These are phyloP conservation scores for Sialis fuliginosa DNA, from an alignment of 2,888 invertebrate species.

Conservation along the genomic window DNA sequence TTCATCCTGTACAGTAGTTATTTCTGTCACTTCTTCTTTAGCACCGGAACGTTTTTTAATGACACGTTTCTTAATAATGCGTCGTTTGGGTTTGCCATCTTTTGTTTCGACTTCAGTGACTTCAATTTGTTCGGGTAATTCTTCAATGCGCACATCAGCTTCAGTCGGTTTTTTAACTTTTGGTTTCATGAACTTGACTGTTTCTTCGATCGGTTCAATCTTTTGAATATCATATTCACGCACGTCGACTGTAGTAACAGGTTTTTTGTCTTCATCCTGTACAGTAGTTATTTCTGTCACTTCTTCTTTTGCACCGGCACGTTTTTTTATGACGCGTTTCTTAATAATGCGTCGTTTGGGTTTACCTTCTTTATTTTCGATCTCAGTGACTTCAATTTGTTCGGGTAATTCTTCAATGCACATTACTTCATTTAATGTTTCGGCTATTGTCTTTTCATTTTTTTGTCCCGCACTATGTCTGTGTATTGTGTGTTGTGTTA, in stretches of 20 bases:
- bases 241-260: slow-evolving; percentile 11
- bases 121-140: slow-evolving; percentile 15
- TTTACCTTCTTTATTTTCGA: neutral
- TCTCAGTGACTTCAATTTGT: slow-evolving; percentile 5
- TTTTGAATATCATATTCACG: slow-evolving; percentile 9
- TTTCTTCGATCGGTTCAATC: slow-evolving; percentile 12
- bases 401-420: slow-evolving; percentile 15
- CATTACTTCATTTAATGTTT: slow-evolving; percentile 10
- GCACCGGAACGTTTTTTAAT: slow-evolving; percentile 15
- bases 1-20: slow-evolving; percentile 13
- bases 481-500: slow-evolving; percentile 23
- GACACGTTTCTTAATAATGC: slow-evolving; percentile 13
- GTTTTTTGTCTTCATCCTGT: slow-evolving; percentile 9
- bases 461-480: slow-evolving; percentile 15
- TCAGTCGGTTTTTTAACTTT: slow-evolving; percentile 12
- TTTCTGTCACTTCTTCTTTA: slow-evolving; percentile 19
- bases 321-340: slow-evolving; percentile 12
- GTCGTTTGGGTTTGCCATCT: slow-evolving; percentile 12
- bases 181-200: slow-evolving; percentile 10
- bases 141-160: slow-evolving; percentile 11
- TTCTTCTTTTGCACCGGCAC: slow-evolving; percentile 15
- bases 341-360: neutral
- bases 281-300: slow-evolving; percentile 16
- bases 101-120: slow-evolving; percentile 12
- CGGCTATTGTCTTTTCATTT: slow-evolving; percentile 12